Evolutionary conservation across 2,113 vertebrate species (phyloP).

Genomic region (Eubucco bourcierii): DNA sequence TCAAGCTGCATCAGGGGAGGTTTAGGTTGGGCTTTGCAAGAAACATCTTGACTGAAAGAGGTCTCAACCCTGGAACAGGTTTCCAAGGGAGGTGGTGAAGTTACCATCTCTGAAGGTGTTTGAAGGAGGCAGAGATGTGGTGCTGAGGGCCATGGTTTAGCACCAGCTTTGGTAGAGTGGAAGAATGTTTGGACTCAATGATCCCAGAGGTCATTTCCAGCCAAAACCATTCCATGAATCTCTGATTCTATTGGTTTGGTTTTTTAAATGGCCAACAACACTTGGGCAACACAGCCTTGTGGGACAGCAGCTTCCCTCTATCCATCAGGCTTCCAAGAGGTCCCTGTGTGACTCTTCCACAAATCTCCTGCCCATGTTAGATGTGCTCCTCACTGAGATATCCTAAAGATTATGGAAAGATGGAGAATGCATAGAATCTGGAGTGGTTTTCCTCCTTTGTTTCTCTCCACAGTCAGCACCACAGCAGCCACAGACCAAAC

Average conservation of each 20-base stretch:
- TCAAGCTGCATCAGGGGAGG: too few relatives aligned
- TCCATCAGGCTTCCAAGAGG: neutral
- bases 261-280: rapidly evolving
- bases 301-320: neutral
- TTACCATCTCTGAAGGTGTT: too few relatives aligned
- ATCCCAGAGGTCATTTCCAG: too few relatives aligned
- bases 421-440: neutral
- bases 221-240: too few relatives aligned
- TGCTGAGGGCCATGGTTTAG: too few relatives aligned
- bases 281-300: neutral
- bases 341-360: neutral
- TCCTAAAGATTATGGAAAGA: neutral
- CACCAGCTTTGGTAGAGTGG: too few relatives aligned
- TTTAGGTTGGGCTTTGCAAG: too few relatives aligned
- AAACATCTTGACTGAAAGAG: too few relatives aligned
- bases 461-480: neutral
- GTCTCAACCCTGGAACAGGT: too few relatives aligned
- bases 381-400: neutral
- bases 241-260: neutral
- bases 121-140: too few relatives aligned
- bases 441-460: neutral
- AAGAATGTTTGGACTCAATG: too few relatives aligned
- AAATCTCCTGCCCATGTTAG: neutral
- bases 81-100: too few relatives aligned
- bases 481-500: neutral